Base-by-base conservation (phyloP, 2,113 vertebrate genomes). In the Bufo bufo region DNA sequence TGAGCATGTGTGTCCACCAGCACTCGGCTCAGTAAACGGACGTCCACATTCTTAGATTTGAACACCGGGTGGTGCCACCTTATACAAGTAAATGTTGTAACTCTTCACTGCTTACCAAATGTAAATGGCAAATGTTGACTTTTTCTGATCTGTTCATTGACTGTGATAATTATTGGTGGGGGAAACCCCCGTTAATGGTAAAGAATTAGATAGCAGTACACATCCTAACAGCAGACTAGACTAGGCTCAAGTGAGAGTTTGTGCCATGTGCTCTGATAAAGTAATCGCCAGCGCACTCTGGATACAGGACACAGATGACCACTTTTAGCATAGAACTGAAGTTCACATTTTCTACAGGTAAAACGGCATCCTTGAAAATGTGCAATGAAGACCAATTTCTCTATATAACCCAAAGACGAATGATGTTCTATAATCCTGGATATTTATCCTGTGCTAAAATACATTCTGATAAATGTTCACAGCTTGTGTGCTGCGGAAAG, bases 401-500 rank as follows among this genome's bases (percentile, higher is more conserved):
- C 0, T 33, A 33, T 82, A 17, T 10, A 87, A 45, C 78, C 65
- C 17, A 72, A 49, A 82, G 52, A 59, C 86, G 65, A 72, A 81
- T 49, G 52, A 65, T 71, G 77, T 87, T 59, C 58, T 82, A 11
- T 11, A 19, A 82, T 17, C 56, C 69, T 58, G 33, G 33, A 33
- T 33, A 33, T 33, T 33, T 33, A 33, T 33, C 33, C 33, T 33
- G 5, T 72, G 54, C 69, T 69, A 65, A 63, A 82, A 88, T 84
- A 84, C 82, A 89, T 89, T 89, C 82, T 83, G 17, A 89, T 77
- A 84, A 83, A 69, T 69, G 59, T 89, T 87, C 72, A 82, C 82
- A 85, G 77, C 82, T 90, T 87, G 50, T 92, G 59, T 86, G 87
- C 79, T 49, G 86, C 88, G 89, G 91, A 89, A 90, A 90, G 72